Percentiles rank a stretch among this genome's conserved stretches.
Evolutionary conservation across 2,888 invertebrate genomes (phyloP).

Genomic region (Diaprepes abbreviatus): DNA sequence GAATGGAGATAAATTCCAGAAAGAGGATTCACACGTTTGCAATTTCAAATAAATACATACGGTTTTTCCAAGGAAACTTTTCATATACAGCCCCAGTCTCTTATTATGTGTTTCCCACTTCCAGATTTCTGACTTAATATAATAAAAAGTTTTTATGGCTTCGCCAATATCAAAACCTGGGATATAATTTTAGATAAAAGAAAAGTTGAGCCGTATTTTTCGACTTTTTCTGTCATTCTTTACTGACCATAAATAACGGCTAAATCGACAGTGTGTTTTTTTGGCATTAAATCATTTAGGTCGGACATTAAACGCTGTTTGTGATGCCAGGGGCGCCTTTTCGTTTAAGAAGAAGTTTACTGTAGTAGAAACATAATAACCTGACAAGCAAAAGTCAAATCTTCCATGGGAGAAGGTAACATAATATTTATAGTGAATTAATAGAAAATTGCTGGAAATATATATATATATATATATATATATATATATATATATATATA

Average conservation of each 20-base stretch:
- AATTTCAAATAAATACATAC: not conserved
- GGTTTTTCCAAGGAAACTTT: constrained; percentile 1
- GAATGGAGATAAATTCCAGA: too few species aligned
- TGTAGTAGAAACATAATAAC: not conserved
- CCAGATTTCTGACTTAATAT: not conserved
- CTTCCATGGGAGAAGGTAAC: too few species aligned
- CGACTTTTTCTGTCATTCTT: not conserved
- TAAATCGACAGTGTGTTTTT: constrained; percentile 9
- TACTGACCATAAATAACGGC: constrained; percentile 1
- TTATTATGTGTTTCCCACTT: constrained; percentile 6
- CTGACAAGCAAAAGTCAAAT: not conserved
- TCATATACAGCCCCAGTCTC: not conserved
- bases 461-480: too few species aligned
- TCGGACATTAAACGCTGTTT: not conserved
- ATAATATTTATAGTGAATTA: too few species aligned
- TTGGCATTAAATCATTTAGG: constrained; percentile 5
- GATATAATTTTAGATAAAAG: constrained; percentile 20
- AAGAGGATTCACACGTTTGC: too few species aligned
- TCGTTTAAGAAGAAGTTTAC: not conserved
- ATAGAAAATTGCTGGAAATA: too few species aligned
- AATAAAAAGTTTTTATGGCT: constrained; percentile 11
- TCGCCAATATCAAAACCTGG: constrained; percentile 4
- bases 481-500: too few species aligned
- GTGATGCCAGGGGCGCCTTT: not conserved
- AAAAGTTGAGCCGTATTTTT: constrained; percentile 7